Evolutionary conservation across 2,797 vertebrate species (phyloP), one percentile per base, ranked within the genome.

Genomic region (Pipistrellus kuhlii): DNA sequence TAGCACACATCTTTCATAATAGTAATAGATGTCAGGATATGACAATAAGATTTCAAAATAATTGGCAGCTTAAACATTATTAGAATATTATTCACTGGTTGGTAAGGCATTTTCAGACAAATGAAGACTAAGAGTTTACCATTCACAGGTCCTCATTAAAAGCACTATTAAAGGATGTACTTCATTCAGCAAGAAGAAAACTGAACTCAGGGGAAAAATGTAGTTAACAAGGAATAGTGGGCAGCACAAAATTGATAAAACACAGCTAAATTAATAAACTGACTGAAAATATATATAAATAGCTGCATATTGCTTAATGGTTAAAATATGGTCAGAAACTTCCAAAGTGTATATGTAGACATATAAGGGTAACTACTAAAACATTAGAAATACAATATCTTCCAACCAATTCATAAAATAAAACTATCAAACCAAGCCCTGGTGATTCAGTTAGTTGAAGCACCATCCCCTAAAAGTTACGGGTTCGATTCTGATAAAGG

Each of bases 291-390:
- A 2, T 35, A 77, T 35, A 32, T 80, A 86, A 32, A 53, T 91
- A 86, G 55, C 73, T 86, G 15, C 25, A 62, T 89, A 68, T 38
- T 80, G 8, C 46, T 80, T 86, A 32, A 41, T 59, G 10, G 77
- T 93, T 92, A 73, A 38, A 90, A 21, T 48, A 72, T 73, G 21
- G 48, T 90, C 30, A 83, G 75, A 68, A 96, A 53, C 38, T 90
- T 44, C 32, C 21, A 46, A 66, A 73, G 3, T 73, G 32, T 80
- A 8, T 21, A 41, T 59, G 32, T 66, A 80, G 64, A 85, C 17
- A 62, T 38, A 69, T 53, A 86, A 55, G 35, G 46, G 27, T 75
- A 93, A 55, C 9, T 17, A n/a, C 17, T 66, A 85, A 85, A 72
- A 73, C 66, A n/a, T 68, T 66, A 92, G 44, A 95, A 90, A 77